These are phyloP conservation scores for Metalampra italica DNA, from an alignment of 2,888 invertebrate genomes.

Conservation along the genomic window DNA sequence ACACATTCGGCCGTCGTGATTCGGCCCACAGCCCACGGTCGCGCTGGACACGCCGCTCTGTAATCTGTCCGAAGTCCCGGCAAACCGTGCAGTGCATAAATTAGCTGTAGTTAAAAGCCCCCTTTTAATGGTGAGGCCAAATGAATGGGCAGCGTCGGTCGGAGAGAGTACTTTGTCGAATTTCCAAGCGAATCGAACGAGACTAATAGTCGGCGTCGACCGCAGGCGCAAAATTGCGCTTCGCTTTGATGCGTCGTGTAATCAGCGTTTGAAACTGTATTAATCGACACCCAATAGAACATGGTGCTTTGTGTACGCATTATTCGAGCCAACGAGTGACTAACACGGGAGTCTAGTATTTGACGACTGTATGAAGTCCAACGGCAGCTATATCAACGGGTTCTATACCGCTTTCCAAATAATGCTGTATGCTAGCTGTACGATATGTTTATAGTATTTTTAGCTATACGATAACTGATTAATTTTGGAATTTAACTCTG, in stretches of 20 bases:
- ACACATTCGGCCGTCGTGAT: conserved; percentile 55
- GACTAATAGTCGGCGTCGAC: conserved; percentile 39
- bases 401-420: no score
- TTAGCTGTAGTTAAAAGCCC: conserved; percentile 73
- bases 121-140: conserved; percentile 69
- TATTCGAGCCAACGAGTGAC: no score
- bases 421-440: no score
- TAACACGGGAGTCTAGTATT: no score
- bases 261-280: conserved; percentile 34
- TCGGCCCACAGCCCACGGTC: conserved; percentile 24
- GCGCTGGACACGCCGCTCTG: conserved; percentile 46
- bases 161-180: conserved; percentile 29
- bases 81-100: conserved; percentile 70
- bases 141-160: conserved; percentile 56
- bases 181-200: conserved; percentile 26
- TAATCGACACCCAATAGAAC: conserved; percentile 28
- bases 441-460: no score
- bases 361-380: no score
- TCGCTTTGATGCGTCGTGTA: conserved; percentile 30
- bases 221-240: conserved; percentile 52
- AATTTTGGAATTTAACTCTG: no score
- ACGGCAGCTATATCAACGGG: no score
- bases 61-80: conserved; percentile 57
- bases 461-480: no score
- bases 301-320: conserved; percentile 1